phyloP scores from a whole-genome alignment of 2,888 invertebrate genomes.

The Pherbina coryleti region DNA sequence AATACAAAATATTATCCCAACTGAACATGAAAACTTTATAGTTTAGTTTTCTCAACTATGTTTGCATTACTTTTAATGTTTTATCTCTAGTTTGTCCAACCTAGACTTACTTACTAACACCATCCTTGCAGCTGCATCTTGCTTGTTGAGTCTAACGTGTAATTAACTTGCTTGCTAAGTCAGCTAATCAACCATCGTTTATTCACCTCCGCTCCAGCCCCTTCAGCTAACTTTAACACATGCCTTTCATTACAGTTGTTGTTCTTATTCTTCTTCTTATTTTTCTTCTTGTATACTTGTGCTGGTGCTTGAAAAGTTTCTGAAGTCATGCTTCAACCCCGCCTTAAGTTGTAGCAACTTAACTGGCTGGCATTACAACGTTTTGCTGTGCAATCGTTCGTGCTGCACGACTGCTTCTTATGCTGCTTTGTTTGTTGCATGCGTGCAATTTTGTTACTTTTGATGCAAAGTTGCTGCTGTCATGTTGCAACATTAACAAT shows the following conservation, averaged over 20 bases:
- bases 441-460: background rate
- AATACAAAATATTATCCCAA: no score
- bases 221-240: no score
- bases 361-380: background rate
- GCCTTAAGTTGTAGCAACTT: background rate
- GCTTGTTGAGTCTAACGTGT: no score
- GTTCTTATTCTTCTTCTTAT: background rate
- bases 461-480: background rate
- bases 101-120: no score
- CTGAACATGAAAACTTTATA: no score
- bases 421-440: background rate
- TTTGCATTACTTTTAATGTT: no score
- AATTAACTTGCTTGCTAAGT: no score
- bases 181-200: no score
- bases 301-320: background rate
- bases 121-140: no score
- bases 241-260: background rate
- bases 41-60: no score
- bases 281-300: background rate
- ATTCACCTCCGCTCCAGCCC: no score
- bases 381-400: constrained; percentile 6
- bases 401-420: constrained; percentile 3
- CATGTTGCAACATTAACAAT: constrained; percentile 10
- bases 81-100: no score
- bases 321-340: background rate